Base-by-base conservation (phyloP, 1,140 invertebrate species). In the Diplogasteroides magnus region DNA sequence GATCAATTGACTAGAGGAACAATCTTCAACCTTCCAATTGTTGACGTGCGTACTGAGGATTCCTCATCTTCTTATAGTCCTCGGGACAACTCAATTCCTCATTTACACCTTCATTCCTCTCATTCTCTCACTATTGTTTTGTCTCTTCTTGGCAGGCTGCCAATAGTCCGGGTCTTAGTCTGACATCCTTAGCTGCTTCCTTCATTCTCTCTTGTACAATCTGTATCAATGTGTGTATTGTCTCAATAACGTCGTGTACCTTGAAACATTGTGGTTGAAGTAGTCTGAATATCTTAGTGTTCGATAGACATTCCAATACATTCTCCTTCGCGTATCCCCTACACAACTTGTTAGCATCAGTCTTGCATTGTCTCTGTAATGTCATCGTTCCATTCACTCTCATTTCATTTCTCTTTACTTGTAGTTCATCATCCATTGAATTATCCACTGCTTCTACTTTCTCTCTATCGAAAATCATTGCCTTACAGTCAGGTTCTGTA, bases 151-250 rank as follows among this genome's bases (percentile, higher is more conserved):
- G 63, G 58, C 80, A 82, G 48, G 77, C 76, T 11, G 74, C 62
- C 55, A 82, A 64, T 32, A 82, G 71, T 48, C 69, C 70, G 14
- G 80, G 80, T 64, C 79, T 71, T 2, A 82, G 72, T 1, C 80
- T 57, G 32, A 83, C 77, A 71, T 82, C 80, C 37, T 74, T 58
- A 13, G 73, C 68, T 25, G 74, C 61, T 55, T 82, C 91, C 67
- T 93, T 90, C 88, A 96, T 90, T 81, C 95, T 87, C 83, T 90
- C 89, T 11, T 92, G 86, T 1, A 98, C 89, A 15, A 97, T 87
- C 63, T 88, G 85, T 48, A 48, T 48, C 6, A 48, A 48, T 48
- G 19, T 48, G 6, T 48, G 37, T 11, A 48, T 48, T 11, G 19
- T 48, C 6, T 6, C 19, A 48, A 19, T 48, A n/a, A n/a, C n/a